Evolutionary conservation across 2,888 invertebrate genomes (phyloP).

Genomic region (Hololepta plana): DNA sequence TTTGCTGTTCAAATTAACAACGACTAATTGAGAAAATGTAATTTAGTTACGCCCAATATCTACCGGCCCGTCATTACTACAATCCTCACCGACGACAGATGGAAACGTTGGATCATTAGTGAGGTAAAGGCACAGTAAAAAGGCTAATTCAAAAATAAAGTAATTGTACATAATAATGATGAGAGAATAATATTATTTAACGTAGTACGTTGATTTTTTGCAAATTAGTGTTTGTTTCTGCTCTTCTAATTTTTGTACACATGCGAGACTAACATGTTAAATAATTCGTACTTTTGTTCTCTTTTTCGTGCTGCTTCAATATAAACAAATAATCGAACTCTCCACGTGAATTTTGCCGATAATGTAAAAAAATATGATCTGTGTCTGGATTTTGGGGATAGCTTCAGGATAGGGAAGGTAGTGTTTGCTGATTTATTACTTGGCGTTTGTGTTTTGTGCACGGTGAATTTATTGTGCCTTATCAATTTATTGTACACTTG

Average conservation of each 20-base stretch:
- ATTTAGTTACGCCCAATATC: conserved; percentile 38
- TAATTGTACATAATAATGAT: too few species aligned
- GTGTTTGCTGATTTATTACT: conserved; percentile 55
- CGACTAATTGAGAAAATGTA: too few species aligned
- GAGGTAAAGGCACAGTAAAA: conserved; percentile 30
- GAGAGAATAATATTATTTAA: too few species aligned
- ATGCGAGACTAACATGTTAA: neutral
- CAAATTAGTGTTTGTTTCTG: conserved; percentile 2
- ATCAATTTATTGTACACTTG: conserved; percentile 39
- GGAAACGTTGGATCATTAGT: conserved; percentile 34
- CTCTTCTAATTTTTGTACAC: neutral
- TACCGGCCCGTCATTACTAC: conserved; percentile 35
- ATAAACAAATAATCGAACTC: conserved; percentile 4
- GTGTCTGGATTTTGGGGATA: too few species aligned
- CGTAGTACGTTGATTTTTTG: too few species aligned
- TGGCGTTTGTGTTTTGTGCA: conserved; percentile 46
- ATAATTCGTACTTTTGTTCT: conserved; percentile 2
- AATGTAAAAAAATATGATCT: too few species aligned
- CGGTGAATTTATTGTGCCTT: conserved; percentile 45
- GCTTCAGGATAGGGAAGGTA: conserved; percentile 65
- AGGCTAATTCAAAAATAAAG: neutral
- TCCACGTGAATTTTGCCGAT: too few species aligned
- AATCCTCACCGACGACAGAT: conserved; percentile 32
- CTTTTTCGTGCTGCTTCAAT: conserved; percentile 18
- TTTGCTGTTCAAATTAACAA: too few species aligned